phyloP scores from a whole-genome alignment of 2,888 invertebrate species.

The Nasonia oneida region DNA sequence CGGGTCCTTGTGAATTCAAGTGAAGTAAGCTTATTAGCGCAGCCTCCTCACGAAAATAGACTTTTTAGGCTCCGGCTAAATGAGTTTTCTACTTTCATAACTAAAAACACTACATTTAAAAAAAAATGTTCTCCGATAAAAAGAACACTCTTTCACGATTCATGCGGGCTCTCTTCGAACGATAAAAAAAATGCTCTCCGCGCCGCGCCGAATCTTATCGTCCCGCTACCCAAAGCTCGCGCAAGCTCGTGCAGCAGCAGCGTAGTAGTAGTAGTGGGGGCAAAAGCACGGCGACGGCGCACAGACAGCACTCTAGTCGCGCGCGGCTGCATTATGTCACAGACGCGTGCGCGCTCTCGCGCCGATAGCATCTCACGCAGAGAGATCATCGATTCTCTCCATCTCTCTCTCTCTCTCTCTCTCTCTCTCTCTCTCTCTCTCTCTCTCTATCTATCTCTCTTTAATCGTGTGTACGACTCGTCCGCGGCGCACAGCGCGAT shows the following conservation, averaged over 20 bases:
- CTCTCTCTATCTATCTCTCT: neutral
- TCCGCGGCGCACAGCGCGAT: neutral
- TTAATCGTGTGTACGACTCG: neutral
- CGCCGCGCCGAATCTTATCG: neutral
- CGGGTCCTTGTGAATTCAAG: constrained; percentile 6
- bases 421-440: too few relatives aligned
- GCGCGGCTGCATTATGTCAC: constrained; percentile 54
- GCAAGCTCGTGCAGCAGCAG: constrained; percentile 6
- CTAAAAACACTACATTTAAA: neutral
- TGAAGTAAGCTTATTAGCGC: neutral
- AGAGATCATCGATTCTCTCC: neutral
- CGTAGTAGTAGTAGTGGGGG: neutral
- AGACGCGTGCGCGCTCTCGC: constrained; percentile 58
- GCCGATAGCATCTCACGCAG: constrained; percentile 44
- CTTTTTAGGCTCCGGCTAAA: neutral
- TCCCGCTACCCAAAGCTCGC: neutral
- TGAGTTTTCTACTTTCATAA: neutral
- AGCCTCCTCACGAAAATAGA: neutral
- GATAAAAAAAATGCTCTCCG: neutral
- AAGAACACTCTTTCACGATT: too few relatives aligned
- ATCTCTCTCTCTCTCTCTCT: neutral
- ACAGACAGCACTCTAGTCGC: neutral
- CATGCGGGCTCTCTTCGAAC: neutral
- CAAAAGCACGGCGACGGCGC: neutral
- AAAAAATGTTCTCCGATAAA: neutral